Base-by-base conservation (phyloP, 1,140 invertebrate species). In the Drosophila bocqueti region DNA sequence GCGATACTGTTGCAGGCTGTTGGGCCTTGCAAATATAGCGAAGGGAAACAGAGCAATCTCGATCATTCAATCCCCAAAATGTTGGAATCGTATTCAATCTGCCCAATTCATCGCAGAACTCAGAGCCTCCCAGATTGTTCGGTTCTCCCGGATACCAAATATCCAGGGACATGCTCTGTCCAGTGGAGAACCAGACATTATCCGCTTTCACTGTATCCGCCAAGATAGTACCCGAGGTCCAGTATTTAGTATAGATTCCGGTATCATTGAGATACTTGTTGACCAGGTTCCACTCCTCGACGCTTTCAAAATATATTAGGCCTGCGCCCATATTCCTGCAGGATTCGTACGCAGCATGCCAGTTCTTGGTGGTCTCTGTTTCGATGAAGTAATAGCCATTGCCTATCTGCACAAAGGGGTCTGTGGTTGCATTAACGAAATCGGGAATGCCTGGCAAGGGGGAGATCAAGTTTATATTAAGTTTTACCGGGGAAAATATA, bases 31-130 rank as follows among this genome's bases (percentile, higher is more conserved):
- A 54, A 21, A 54, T 54, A 54, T 36, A 0, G 24, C 24, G 24
- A 24, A 24, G 2, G 4, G 11, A 0, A 11, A 4, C 11, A 36
- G 10, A 11, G 34, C 34, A 36, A 36, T 0, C 0, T 4, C 10
- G 4, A 3, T 36, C 36, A 57, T 57, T 57, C 6, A 57, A 36
- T n/a, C 34, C 34, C 26, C 29, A 52, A 8, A 0, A 1, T 11
- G n/a, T 0, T 4, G 0, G 43, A n/a, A 13, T 1, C 6, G 2
- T 9, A n/a, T 10, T 16, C n/a, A n/a, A n/a, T n/a, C 2, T 13
- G 0, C n/a, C 50, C 50, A 54, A 2, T 9, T 57, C 54, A 38
- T 36, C 54, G 5, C 54, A 57, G 9, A 4, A 24, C 54, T 57
- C 54, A 11, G 1, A 3, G 2, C 34, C 54, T 0, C n/a, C n/a